Conservation (phyloP, 2,113 vertebrate species). For the Mustelus asterias region DNA sequence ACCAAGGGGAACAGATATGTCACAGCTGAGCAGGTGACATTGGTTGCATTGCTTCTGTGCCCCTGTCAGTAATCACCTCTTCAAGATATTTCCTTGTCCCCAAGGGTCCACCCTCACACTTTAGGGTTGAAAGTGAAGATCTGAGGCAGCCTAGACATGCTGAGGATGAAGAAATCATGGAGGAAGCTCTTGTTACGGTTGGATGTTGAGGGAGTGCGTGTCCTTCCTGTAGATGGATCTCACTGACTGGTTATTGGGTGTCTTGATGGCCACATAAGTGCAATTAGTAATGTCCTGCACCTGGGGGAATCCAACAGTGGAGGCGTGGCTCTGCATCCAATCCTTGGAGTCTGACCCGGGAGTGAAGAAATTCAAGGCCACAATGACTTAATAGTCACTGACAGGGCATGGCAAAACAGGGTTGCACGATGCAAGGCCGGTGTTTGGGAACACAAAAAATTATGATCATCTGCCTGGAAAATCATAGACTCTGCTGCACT, state of each 20-base stretch:
- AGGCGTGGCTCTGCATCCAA: neutral
- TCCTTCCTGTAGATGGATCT: neutral
- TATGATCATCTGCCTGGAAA: neutral
- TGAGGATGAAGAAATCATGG: neutral
- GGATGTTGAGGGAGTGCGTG: neutral
- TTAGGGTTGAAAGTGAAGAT: neutral
- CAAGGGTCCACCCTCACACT: neutral
- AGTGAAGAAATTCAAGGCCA: neutral
- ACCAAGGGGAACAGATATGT: neutral
- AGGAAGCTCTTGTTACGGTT: neutral
- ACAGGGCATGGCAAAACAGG: neutral
- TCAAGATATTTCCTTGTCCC: neutral
- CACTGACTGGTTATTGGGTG: neutral
- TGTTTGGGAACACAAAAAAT: neutral
- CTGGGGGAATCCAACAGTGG: neutral
- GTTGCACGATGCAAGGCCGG: too few species aligned
- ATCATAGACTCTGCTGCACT: neutral
- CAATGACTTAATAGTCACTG: neutral
- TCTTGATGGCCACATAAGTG: neutral
- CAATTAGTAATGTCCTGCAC: neutral
- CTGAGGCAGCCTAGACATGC: neutral
- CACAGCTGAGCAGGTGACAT: neutral
- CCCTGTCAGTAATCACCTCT: neutral
- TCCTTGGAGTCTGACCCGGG: neutral
- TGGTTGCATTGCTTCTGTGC: neutral